A percentile compares a stretch with the other conserved stretches of the same genome.
Evolutionary conservation across 1,140 invertebrate species (phyloP).

Genomic region (Caenorhabditis tropicalis): DNA sequence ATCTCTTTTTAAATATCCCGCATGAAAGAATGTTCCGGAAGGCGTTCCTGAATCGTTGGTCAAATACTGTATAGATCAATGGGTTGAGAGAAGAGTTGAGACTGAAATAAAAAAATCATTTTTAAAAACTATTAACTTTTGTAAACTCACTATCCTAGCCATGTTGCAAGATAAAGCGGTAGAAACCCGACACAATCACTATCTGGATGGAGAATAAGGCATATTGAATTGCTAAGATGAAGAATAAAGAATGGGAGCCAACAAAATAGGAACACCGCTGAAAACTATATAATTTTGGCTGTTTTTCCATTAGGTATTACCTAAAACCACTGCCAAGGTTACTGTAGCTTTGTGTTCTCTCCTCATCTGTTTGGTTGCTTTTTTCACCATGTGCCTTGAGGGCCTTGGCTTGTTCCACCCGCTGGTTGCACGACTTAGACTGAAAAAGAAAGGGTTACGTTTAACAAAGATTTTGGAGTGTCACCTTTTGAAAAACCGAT

Average conservation of each 20-base stretch:
- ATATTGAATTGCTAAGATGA: conserved; percentile 94
- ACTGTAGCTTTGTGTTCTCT: conserved; percentile 96
- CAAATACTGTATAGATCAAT: conserved; percentile 98
- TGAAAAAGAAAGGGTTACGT: not conserved
- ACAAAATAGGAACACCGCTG: conserved; percentile 76
- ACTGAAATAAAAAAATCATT: conserved; percentile 55
- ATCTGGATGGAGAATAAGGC: conserved; percentile 81
- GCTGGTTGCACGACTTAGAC: conserved; percentile 38
- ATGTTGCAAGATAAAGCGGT: conserved; percentile 91
- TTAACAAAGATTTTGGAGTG: not conserved
- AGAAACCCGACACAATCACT: conserved; percentile 82
- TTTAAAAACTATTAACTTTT: conserved; percentile 76
- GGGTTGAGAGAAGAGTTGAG: conserved; percentile 96
- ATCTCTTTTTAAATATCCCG: conserved; percentile 38
- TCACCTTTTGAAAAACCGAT: conserved; percentile 53
- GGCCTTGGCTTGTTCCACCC: conserved; percentile 59
- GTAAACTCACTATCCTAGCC: conserved; percentile 99
- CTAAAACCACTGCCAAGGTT: conserved; percentile 95
- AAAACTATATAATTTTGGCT: conserved; percentile 45
- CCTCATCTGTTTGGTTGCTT: conserved; percentile 68
- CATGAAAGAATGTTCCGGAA: conserved; percentile 88
- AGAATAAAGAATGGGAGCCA: conserved; percentile 81
- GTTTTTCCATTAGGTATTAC: conserved; percentile 76
- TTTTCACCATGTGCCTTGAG: conserved; percentile 66
- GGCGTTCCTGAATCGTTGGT: conserved; percentile 96